Percentiles rank a stretch among this genome's conserved stretches.
These are phyloP conservation scores for Hemicordylus capensis DNA, from an alignment of 2,113 vertebrate species.

Conservation along the genomic window DNA sequence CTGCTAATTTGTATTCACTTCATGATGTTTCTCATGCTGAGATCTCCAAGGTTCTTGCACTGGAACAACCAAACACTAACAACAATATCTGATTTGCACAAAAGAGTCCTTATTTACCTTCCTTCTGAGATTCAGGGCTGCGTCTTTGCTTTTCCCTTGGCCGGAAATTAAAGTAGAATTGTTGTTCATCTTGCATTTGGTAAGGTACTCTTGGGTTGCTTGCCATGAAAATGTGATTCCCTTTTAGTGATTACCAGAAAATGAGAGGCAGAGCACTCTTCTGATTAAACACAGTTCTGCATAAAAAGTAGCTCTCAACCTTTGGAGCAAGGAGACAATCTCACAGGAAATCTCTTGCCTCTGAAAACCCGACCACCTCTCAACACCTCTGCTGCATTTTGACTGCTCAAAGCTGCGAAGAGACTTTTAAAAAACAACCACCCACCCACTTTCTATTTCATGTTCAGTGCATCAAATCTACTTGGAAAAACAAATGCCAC, in stretches of 20 bases:
- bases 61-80: background rate
- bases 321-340: background rate
- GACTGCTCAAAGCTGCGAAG: background rate
- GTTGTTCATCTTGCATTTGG: background rate
- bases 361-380: background rate
- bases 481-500: too few species aligned
- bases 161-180: background rate
- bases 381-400: background rate
- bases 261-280: background rate
- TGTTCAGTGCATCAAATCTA: background rate
- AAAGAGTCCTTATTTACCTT: background rate
- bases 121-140: background rate
- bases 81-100: background rate
- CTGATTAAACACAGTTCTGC: background rate
- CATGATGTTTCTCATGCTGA: background rate
- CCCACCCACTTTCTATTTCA: background rate
- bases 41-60: too few species aligned
- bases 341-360: background rate
- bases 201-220: background rate
- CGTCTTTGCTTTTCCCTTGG: background rate
- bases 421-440: background rate
- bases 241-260: background rate
- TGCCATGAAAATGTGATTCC: background rate
- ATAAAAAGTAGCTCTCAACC: background rate
- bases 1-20: background rate